Base-by-base conservation (phyloP, 2,797 vertebrate species). In the Bovichtus variegatus region DNA sequence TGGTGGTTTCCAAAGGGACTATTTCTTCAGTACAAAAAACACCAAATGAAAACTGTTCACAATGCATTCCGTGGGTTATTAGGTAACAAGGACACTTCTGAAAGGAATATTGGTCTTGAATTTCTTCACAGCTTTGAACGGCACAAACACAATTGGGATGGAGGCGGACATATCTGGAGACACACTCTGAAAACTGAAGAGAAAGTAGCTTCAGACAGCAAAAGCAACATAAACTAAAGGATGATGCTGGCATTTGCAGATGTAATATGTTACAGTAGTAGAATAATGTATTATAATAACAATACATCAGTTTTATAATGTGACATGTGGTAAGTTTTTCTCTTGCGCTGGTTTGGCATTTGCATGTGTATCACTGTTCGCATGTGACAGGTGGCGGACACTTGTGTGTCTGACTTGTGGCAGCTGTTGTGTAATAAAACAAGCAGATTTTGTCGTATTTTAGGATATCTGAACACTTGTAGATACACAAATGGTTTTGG, bases 341-440 rank as follows among this genome's bases (percentile, higher is more conserved):
- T 57, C 36, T 49, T 63, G 46, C 63, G 43, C 40, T 60, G 59
- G n/a, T 73, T 80, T 74, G 19, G 51, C 40, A 62, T 81, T 74
- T 67, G 53, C 57, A 54, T 68, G 80, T 54, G 60, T 16, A 15
- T 59, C 61, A 57, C 76, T 88, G 71, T 87, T 85, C 72, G 29
- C 71, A 23, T 69, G 71, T 74, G 71, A 85, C 76, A 46, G 60
- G 70, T 78, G 68, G 78, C 6, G 13, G 59, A 74, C 19, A 69
- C 36, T 79, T 71, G 65, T 69, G 60, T 31, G 62, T 47, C 60
- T 57, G 55, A 71, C 55, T 71, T 64, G 54, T 36, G 72, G 79
- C 74, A 85, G 79, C 78, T 86, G 76, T 66, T 81, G 55, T 69
- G 64, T 55, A 57, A 83, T 74, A 70, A 85, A 79, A 77, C 8